Base-by-base conservation (phyloP, 1,140 invertebrate genomes). In the Ostrea edulis region DNA sequence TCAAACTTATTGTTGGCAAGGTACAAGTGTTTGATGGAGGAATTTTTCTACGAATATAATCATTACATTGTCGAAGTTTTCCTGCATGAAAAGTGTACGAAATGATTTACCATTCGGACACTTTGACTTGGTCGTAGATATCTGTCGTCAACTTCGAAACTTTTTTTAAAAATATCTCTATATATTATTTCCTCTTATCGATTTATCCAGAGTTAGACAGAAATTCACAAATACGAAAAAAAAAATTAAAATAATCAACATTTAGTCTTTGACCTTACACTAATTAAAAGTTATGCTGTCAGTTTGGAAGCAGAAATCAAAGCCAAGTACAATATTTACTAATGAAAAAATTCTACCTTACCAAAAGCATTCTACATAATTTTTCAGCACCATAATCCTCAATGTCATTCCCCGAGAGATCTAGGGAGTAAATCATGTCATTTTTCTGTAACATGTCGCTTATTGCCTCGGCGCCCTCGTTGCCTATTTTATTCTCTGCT, bases 1-100 rank as follows among this genome's bases (percentile, higher is more conserved):
- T 92, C 92, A 71, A 94, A 93, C 12, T 90, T 81, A 84, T 94
- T 94, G 62, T 94, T 90, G 44, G 88, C 86, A 9, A 94, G 90
- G 84, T 90, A 90, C 17, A 94, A 87, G 84, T 92, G 90, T 55
- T 90, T 91, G 25, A 93, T 84, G 4, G 85, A 85, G 8, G 91
- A 88, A 86, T 93, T 93, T 84, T 92, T 92, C 92, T 94, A 89
- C 51, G 91, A 88, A 77, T 54, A 11, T 86, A 7, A n/a, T 53
- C 25, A 29, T 81, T 20, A 12, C 9, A 44, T 12, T 52, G 20
- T 51, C 1, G 0, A 20, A 0, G 7, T n/a, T 8, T 62, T 17
- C 35, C 35, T 44, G 35, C 35, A 44, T 44, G 5, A 44, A 44
- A 44, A 2, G 1, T 44, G 5, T 5, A 44, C 35, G 35, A 44